phyloP scores from a whole-genome alignment of 2,888 invertebrate species.

The Scotopteryx bipunctaria region DNA sequence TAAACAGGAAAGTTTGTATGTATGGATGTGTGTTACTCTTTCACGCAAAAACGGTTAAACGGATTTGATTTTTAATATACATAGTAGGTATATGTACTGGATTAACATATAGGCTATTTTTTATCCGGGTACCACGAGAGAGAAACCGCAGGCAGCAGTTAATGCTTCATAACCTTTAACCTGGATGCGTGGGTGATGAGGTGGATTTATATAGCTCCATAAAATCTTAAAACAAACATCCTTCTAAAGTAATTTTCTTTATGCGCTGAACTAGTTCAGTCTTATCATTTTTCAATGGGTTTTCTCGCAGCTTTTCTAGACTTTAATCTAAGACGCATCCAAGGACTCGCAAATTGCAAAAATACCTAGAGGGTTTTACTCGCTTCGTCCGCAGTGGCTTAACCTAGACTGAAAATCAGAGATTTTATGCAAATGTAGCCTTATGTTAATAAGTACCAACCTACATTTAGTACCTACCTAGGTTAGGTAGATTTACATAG shows the following conservation, averaged over 20 bases:
- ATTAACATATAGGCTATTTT: too few relatives aligned
- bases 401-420: constrained; percentile 1
- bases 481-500: too few relatives aligned
- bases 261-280: background rate
- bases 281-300: background rate
- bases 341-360: constrained; percentile 10
- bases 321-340: background rate
- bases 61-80: too few relatives aligned
- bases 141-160: too few relatives aligned
- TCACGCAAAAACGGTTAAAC: too few relatives aligned
- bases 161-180: background rate
- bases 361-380: constrained; percentile 8
- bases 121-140: too few relatives aligned
- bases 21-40: too few relatives aligned
- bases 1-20: too few relatives aligned
- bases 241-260: constrained; percentile 1
- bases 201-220: background rate
- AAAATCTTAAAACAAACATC: background rate
- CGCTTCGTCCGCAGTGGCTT: background rate
- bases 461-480: too few relatives aligned
- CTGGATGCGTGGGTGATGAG: background rate
- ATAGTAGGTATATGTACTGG: too few relatives aligned
- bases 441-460: too few relatives aligned
- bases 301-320: background rate
- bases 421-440: background rate